A percentile compares a stretch with the other conserved stretches of the same genome.
phyloP scores from a whole-genome alignment of 30 jellyfish, hydroid and myxozoan genomes.

The Chrysaora quinquecirrha region DNA sequence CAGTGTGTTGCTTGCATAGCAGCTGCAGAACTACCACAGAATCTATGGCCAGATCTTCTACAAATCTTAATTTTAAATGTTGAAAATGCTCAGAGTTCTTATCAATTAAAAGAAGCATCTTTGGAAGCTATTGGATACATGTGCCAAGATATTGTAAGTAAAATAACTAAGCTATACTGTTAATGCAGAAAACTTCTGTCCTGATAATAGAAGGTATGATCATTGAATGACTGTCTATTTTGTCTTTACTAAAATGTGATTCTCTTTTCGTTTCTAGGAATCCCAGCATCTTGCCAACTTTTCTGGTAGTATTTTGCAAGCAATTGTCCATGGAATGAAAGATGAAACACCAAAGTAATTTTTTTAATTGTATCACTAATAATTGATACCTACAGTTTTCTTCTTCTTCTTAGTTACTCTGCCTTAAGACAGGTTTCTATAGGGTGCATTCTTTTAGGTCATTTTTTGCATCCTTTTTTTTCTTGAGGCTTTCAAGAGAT shows the following conservation, averaged over 20 bases:
- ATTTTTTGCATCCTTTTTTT: too few relatives aligned
- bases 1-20: conserved; percentile 97
- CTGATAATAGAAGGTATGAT: too few relatives aligned
- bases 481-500: too few relatives aligned
- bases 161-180: too few relatives aligned
- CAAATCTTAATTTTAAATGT: conserved; percentile 62
- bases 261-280: conserved; percentile 66
- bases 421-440: too few relatives aligned
- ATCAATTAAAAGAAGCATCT: conserved; percentile 84
- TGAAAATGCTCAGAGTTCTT: conserved; percentile 65
- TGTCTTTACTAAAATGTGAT: too few relatives aligned
- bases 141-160: conserved; percentile 96
- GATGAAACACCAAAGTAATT: conserved; percentile 81
- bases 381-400: neutral
- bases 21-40: conserved; percentile 90
- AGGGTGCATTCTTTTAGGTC: too few relatives aligned
- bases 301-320: conserved; percentile 77
- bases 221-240: too few relatives aligned
- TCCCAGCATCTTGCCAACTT: conserved; percentile 71
- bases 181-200: too few relatives aligned
- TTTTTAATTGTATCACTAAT: neutral
- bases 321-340: conserved; percentile 88
- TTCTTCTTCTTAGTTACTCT: neutral
- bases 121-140: conserved; percentile 97
- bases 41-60: conserved; percentile 85